Base-by-base conservation (phyloP, 2,797 vertebrate species). In the Kryptopterus vitreolus region DNA sequence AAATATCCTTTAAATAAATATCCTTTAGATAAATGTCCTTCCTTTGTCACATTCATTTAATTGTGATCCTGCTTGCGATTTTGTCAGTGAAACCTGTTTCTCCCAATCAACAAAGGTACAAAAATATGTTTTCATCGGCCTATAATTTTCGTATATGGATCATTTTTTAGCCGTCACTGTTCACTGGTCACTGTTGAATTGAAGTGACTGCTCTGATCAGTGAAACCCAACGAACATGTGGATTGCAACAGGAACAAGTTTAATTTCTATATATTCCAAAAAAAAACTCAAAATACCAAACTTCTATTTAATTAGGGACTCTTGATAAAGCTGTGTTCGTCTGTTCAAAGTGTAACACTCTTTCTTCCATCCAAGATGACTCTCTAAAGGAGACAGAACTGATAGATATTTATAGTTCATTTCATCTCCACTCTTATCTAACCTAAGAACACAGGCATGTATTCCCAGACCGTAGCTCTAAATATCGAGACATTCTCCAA, bases 401-500 rank as follows among this genome's bases (percentile, higher is more conserved):
- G 12, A 57, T 35, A 57, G 12, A 57, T 38, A 57, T 35, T 24
- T 57, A 57, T 35, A 6, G 33, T 35, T 77, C 26, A 77, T 62
- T 58, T 6, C 9, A 1, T 55, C 50, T 33, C 22, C n/a, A 24
- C 38, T 69, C 72, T 83, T 57, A 81, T 50, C 63, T 75, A 63
- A 63, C 13, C 24, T 33, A 50, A 20, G 63, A 79, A 76, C 76
- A 81, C 71, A 31, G 53, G 38, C 58, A 59, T 63, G 18, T 74
- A 72, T 24, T 38, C 66, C 43, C 73, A 70, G 50, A 58, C 46
- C n/a, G 33, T 61, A 70, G 29, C 73, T 62, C 43, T 46, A 62
- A 65, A 80, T 68, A 72, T 57, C 9, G 2, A 58, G 71, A 61
- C 48, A 76, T 57, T 82, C 38, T 61, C 80, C 58, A 72, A 84